Evolutionary conservation across 2,797 vertebrate species (phyloP), one percentile per base, ranked within the genome.

Genomic region (Pseudopleuronectes americanus): DNA sequence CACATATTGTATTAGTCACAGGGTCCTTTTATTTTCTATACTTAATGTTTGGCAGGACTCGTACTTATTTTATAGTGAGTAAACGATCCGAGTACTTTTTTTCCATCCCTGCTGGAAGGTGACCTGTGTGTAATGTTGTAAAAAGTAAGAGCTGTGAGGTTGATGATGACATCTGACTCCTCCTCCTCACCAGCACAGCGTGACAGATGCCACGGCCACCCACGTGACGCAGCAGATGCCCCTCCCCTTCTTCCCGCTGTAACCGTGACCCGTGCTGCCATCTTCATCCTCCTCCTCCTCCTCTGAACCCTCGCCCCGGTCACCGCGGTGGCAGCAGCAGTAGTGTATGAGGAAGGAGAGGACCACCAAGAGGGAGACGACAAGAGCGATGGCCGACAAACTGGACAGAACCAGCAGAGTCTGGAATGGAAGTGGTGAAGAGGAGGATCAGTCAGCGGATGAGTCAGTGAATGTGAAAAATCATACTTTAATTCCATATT

Each of bases 171-270:
- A 6, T 53, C 38, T 26, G 64, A 57, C 6, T 67, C 56, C 23
- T 61, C 41, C 21, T 59, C 41, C 51, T 93, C 94, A 97, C 96
- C 96, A 97, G 94, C 96, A 96, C 68, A 97, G 84, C 23, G 95
- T 96, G 79, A 97, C 95, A 2, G 96, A 92, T 0, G 95, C 95
- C 28, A 97, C 95, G 7, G 96, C 96, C 89, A 96, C 95, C 96
- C 96, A 97, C 48, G 95, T 97, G 90, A 96, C 92, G 3, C 96
- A 97, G 90, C 96, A 96, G 84, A 95, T 96, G 52, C 94, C 92
- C 1, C 93, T 92, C 81, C 94, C 95, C 90, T 97, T 96, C 86
- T 90, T 92, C 38, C 92, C 92, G 6, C 92, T 86, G 80, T 95
- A 94, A 74, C 94, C 94, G 64, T 93, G 94, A 81, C 92, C 94